These are phyloP conservation scores for Ceratina japonica DNA, from an alignment of 1,140 invertebrate genomes.

Conservation along the genomic window DNA sequence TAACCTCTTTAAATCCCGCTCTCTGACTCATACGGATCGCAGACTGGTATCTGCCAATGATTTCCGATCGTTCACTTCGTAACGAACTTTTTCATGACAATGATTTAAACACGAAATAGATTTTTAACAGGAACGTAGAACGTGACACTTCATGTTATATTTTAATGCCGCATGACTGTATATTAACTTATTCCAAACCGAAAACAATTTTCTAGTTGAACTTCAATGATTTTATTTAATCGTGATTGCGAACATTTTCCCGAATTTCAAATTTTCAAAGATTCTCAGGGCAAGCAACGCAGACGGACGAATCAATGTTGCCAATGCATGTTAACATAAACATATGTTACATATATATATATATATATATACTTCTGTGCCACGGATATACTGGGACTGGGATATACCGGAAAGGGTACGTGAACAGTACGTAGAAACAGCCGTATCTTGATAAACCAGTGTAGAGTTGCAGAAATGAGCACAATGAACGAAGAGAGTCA, in stretches of 20 bases:
- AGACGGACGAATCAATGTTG: not conserved
- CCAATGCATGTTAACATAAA: constrained; percentile 5
- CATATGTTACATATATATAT: too few species aligned
- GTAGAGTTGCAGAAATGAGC: constrained; percentile 6
- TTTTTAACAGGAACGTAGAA: not conserved
- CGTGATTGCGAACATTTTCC: not conserved
- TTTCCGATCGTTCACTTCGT: not conserved
- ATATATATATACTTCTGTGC: not conserved
- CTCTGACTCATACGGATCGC: not conserved
- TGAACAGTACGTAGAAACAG: not conserved
- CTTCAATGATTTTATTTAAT: too few species aligned
- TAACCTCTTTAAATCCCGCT: constrained; percentile 37
- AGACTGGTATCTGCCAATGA: not conserved
- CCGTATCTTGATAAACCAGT: constrained; percentile 3
- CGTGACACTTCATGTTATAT: not conserved
- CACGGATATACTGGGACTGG: constrained; percentile 50
- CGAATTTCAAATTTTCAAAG: constrained; percentile 25
- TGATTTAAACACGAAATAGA: not conserved
- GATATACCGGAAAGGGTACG: constrained; percentile 1
- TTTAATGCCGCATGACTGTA: not conserved
- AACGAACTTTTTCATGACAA: constrained; percentile 18
- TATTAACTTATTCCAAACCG: not conserved
- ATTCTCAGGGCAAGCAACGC: constrained; percentile 2
- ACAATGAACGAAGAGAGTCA: constrained; percentile 27
- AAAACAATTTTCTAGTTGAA: too few species aligned